Evolutionary conservation across 2,113 vertebrate genomes (phyloP).

Genomic region (Odontesthes bonariensis): DNA sequence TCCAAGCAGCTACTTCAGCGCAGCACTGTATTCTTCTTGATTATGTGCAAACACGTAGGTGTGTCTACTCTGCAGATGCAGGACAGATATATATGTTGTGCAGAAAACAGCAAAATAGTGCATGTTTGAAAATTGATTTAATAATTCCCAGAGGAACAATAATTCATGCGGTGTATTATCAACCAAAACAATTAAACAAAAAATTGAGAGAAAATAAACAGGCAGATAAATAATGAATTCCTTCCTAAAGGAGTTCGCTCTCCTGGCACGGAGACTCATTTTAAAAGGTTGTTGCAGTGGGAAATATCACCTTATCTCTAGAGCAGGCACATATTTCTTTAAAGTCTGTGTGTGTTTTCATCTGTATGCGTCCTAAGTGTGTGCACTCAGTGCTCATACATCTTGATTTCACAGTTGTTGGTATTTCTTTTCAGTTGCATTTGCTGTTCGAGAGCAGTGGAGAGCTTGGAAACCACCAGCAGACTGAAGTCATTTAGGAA

Average conservation of each 20-base stretch:
- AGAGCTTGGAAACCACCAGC: constrained; percentile 63
- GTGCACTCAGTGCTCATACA: constrained; percentile 25
- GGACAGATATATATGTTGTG: not conserved
- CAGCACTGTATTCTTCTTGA: not conserved
- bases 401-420: constrained; percentile 56
- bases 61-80: not conserved
- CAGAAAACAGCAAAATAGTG: not conserved
- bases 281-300: not conserved
- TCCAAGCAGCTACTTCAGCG: not conserved
- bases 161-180: not conserved
- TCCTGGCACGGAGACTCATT: no score
- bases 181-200: not conserved
- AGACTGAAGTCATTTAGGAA: constrained; percentile 69
- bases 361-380: constrained; percentile 12
- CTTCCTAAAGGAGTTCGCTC: no score
- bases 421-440: constrained; percentile 59
- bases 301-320: constrained; percentile 30
- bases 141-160: not conserved
- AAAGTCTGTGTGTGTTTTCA: not conserved
- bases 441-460: constrained; percentile 52
- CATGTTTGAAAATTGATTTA: not conserved
- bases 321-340: constrained; percentile 31
- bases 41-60: constrained; percentile 1
- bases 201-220: no score
- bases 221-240: no score